Base-by-base conservation (phyloP, 2,888 invertebrate species). In the Synanthedon formicaeformis region DNA sequence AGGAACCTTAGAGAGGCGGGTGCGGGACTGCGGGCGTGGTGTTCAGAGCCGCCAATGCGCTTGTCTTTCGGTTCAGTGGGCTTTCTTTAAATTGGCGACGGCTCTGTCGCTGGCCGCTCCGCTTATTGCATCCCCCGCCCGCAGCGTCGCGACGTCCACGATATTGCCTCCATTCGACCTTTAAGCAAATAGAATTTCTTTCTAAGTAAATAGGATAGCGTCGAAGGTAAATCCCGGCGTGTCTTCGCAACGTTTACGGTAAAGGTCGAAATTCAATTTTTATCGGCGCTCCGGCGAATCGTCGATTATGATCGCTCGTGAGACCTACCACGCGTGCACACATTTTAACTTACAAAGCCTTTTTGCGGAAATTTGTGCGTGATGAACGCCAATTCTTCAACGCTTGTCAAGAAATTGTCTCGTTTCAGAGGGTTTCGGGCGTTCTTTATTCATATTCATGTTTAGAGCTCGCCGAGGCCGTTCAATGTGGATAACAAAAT, bases 71-170 rank as follows among this genome's bases (percentile, higher is more conserved):
- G 87, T 88, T 88, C 88, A 88, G 73, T 88, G 88, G 84, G 87
- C 85, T 88, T 88, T 88, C 88, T 88, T 88, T 88, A 88, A 88
- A 88, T 88, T 88, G 88, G 84, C 86, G 86, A 84, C 79, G 84
- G 84, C 79, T 78, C 73, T 71, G 77, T 65, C 71, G 77, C 81
- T 81, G 77, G 78, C 78, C 85, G 81, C 81, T 75, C 77, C 79
- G 80, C 81, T 86, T 86, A 86, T 87, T 86, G 85, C 86, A 81
- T 79, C 84, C 78, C 78, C 77, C 74, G 74, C 78, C 82, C 75
- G 78, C 78, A 78, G 76, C 83, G 81, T 71, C 78, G 77, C 81
- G 76, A 77, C 83, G 82, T 77, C 82, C 83, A 78, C 82, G 79
- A 81, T 87, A 87, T 87, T 87, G 86, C 85, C 79, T 86, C 78